A percentile compares a stretch with the other conserved stretches of the same genome.
phyloP scores from a whole-genome alignment of 2,797 vertebrate genomes.

The Silurus lanzhouensis region DNA sequence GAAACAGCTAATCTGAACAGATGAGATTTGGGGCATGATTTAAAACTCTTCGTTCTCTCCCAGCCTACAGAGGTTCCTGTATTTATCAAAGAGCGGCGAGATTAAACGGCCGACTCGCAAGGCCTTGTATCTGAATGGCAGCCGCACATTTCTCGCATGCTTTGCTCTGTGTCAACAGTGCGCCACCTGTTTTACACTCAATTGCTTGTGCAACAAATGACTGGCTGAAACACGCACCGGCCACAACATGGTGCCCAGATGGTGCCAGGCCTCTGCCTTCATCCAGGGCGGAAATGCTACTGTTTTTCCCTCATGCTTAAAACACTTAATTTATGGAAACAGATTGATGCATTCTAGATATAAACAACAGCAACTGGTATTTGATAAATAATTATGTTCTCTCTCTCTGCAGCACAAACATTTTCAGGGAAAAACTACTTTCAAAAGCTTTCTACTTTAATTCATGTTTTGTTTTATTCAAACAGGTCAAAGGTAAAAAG shows the following conservation, averaged over 20 bases:
- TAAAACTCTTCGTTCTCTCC: slow-evolving; percentile 31
- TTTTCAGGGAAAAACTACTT: neutral
- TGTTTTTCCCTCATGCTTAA: neutral
- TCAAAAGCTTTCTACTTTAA: neutral
- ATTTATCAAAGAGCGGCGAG: slow-evolving; percentile 69
- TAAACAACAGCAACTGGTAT: slow-evolving; percentile 9
- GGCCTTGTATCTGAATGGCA: slow-evolving; percentile 69
- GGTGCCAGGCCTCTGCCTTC: slow-evolving; percentile 24
- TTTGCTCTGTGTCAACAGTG: slow-evolving; percentile 71
- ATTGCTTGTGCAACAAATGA: slow-evolving; percentile 65
- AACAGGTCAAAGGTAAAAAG: neutral
- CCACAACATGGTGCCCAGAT: slow-evolving; percentile 32
- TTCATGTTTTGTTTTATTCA: neutral
- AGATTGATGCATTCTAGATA: neutral
- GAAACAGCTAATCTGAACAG: no score
- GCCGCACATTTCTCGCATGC: slow-evolving; percentile 78
- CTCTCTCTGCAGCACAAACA: neutral
- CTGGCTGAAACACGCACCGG: slow-evolving; percentile 44
- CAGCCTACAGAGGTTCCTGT: slow-evolving; percentile 69
- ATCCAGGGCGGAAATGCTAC: slow-evolving; percentile 34
- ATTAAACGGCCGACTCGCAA: slow-evolving; percentile 73
- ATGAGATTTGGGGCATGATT: no score
- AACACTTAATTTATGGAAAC: slow-evolving; percentile 7
- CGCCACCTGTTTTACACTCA: slow-evolving; percentile 76
- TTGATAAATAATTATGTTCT: neutral